Evolutionary conservation across 2,888 invertebrate species (phyloP), one percentile per base, ranked within the genome.

Genomic region (Teinopalpus imperialis): DNA sequence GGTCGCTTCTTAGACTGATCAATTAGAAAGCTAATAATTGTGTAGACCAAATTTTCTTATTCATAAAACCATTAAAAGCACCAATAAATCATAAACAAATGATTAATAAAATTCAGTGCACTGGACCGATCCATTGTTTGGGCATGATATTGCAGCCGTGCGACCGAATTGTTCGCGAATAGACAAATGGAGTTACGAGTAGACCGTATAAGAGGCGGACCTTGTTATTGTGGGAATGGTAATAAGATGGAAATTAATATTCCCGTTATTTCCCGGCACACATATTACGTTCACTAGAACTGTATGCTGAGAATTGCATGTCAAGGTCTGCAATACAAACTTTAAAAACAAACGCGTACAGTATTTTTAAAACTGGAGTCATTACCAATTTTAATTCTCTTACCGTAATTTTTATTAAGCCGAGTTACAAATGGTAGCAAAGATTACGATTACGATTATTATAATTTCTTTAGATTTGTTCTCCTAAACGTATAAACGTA

Each of bases 41-140:
- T n/a, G n/a, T n/a, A n/a, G n/a, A n/a, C n/a, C n/a, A n/a, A n/a
- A n/a, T n/a, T n/a, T n/a, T n/a, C n/a, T n/a, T n/a, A n/a, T n/a
- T n/a, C n/a, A n/a, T n/a, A n/a, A n/a, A n/a, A n/a, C n/a, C n/a
- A 16, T 16, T 16, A 16, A 16, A 16, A 16, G 16, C 16, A 4
- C 2, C 16, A 16, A 2, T 16, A 3, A 16, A 16, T 16, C 16
- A 16, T 16, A 62, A 66, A 74, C 69, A 67, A 73, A 71, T 69
- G 61, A 66, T 72, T 24, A 20, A 73, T 70, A 59, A 63, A 70
- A 72, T 75, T 71, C 9, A 74, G 65, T 65, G 58, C 63, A 66
- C 61, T 54, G 54, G 51, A n/a, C 67, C 69, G 66, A 73, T 63
- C 72, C 56, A 82, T 85, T 83, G 83, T 82, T 67, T 48, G 53